phyloP scores from a whole-genome alignment of 1,140 invertebrate species.

The Aporrectodea caliginosa region DNA sequence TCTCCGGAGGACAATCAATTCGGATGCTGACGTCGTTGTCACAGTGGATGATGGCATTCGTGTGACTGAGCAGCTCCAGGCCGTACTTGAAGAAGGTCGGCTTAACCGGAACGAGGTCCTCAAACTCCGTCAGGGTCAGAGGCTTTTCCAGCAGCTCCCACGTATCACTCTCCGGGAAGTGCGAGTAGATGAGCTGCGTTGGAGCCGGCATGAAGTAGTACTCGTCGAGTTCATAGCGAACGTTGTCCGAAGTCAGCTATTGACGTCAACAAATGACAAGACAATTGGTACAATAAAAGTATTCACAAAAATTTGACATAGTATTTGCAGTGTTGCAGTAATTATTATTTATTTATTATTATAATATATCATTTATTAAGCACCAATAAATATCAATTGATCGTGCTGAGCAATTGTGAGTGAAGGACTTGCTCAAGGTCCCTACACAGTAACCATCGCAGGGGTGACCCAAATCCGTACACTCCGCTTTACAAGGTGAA shows the following conservation, averaged over 20 bases:
- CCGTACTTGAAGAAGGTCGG: conserved; percentile 56
- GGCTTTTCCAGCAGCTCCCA: conserved; percentile 53
- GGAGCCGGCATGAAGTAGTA: conserved; percentile 56
- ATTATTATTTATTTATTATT: too few relatives aligned
- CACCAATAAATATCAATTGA: too few relatives aligned
- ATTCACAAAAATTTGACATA: too few relatives aligned
- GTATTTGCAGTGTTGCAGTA: too few relatives aligned
- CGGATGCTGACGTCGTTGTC: conserved; percentile 25
- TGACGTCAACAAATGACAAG: too few relatives aligned
- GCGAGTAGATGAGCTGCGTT: conserved; percentile 55
- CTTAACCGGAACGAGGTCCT: conserved; percentile 55
- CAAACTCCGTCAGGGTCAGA: conserved; percentile 52
- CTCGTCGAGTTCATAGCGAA: conserved; percentile 53
- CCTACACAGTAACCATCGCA: too few relatives aligned
- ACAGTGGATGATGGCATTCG: conserved; percentile 45
- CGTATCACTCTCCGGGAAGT: conserved; percentile 52
- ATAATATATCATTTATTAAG: too few relatives aligned
- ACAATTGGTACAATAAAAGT: too few relatives aligned
- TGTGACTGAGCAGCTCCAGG: conserved; percentile 53
- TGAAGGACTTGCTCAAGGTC: too few relatives aligned
- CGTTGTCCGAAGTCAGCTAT: conserved; percentile 30
- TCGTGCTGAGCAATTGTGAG: too few relatives aligned
- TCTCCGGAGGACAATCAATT: conserved; percentile 27
- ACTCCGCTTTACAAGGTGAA: too few relatives aligned
- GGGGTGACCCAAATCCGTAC: too few relatives aligned